Conservation (phyloP, 2,113 vertebrate genomes). For the Laterallus jamaicensis region DNA sequence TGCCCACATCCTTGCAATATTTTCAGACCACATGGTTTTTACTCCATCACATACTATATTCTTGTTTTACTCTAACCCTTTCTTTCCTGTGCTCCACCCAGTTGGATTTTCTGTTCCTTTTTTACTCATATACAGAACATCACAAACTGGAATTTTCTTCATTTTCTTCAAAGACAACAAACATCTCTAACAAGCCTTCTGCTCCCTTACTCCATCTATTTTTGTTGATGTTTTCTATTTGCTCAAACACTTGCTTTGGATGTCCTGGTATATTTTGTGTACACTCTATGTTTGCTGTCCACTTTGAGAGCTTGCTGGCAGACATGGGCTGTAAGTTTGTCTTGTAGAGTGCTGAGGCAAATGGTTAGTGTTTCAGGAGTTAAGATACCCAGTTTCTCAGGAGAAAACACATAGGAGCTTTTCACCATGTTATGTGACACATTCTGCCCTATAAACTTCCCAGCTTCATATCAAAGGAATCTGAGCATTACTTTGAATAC, state of each 20-base stretch:
- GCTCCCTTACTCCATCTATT: not conserved
- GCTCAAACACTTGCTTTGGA: not conserved
- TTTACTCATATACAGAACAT: not conserved
- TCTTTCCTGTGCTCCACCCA: not conserved
- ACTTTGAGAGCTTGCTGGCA: not conserved
- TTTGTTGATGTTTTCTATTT: constrained; percentile 5
- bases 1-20: not conserved
- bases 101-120: not conserved
- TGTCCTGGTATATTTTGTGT: not conserved
- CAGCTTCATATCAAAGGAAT: not conserved
- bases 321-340: not conserved
- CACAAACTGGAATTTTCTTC: not conserved
- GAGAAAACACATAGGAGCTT: not conserved
- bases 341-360: not conserved
- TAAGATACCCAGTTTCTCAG: not conserved
- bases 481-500: not conserved
- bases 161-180: not conserved
- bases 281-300: not conserved
- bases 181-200: not conserved
- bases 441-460: not conserved
- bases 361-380: not conserved
- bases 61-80: not conserved
- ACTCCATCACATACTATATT: not conserved
- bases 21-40: not conserved
- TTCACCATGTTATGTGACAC: not conserved